phyloP scores from a whole-genome alignment of 2,888 invertebrate genomes.

The Ophonus ardosiacus region DNA sequence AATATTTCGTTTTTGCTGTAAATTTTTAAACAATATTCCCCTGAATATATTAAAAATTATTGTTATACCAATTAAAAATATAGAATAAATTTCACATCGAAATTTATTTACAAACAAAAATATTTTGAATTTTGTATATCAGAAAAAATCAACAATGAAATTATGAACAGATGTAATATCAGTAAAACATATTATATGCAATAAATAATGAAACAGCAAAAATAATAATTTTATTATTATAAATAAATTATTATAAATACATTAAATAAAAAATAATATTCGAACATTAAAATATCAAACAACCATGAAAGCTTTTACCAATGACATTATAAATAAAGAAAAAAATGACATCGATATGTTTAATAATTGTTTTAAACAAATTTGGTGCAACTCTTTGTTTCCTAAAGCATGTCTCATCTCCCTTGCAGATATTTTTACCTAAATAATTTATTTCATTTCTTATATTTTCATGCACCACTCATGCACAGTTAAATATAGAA shows the following conservation, averaged over 20 bases:
- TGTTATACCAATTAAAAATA: conserved; percentile 16
- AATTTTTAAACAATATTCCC: not conserved
- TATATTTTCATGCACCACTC: too few relatives aligned
- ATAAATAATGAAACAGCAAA: conserved; percentile 35
- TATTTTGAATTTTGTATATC: conserved; percentile 34
- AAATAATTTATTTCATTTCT: too few relatives aligned
- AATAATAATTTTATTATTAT: conserved; percentile 50
- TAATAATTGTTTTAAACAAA: not conserved
- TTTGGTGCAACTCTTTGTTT: not conserved
- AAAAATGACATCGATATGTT: not conserved
- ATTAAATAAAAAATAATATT: conserved; percentile 24
- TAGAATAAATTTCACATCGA: conserved; percentile 22
- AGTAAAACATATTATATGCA: conserved; percentile 26
- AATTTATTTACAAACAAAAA: conserved; percentile 33
- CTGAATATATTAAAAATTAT: not conserved
- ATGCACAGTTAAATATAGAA: too few relatives aligned
- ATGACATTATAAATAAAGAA: not conserved
- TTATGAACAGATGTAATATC: conserved; percentile 36
- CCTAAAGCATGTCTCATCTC: too few relatives aligned
- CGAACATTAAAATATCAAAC: not conserved
- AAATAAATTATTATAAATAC: conserved; percentile 45
- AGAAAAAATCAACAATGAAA: conserved; percentile 48
- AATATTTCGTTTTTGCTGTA: not conserved
- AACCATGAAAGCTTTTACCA: not conserved
- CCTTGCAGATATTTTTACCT: too few relatives aligned